Percentiles rank a stretch among this genome's conserved stretches.
phyloP scores from a whole-genome alignment of 64 coral and sea anemone species.

The Montipora efflorescens region DNA sequence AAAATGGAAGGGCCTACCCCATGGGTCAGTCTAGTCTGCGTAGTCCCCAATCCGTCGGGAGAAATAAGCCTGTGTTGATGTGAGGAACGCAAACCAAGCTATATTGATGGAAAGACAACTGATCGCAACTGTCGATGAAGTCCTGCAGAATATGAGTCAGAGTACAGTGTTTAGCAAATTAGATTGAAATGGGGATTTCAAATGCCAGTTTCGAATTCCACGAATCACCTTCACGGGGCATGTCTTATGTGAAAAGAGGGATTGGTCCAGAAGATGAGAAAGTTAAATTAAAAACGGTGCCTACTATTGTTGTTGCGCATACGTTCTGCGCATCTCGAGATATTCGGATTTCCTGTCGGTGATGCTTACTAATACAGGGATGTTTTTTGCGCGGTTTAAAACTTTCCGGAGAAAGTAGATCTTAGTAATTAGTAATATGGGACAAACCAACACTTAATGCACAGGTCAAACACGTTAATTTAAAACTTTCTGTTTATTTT shows the following conservation, averaged over 20 bases:
- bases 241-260: background rate
- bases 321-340: no score
- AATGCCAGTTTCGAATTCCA: slow-evolving; percentile 56
- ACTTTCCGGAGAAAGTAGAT: no score
- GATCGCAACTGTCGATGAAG: slow-evolving; percentile 41
- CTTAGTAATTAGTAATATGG: no score
- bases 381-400: no score
- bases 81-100: slow-evolving; percentile 44
- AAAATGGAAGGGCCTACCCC: background rate
- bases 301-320: no score
- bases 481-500: no score
- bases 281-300: background rate
- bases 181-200: no score
- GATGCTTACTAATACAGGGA: no score
- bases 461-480: no score
- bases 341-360: no score
- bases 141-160: slow-evolving; percentile 14
- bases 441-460: no score
- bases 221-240: slow-evolving; percentile 30
- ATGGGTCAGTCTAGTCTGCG: background rate
- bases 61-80: background rate
- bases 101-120: slow-evolving; percentile 22
- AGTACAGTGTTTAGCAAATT: slow-evolving; percentile 14
- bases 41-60: background rate
- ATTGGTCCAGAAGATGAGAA: slow-evolving; percentile 51